phyloP scores from a whole-genome alignment of 2,888 invertebrate genomes.

The Caenorhabditis afra region DNA sequence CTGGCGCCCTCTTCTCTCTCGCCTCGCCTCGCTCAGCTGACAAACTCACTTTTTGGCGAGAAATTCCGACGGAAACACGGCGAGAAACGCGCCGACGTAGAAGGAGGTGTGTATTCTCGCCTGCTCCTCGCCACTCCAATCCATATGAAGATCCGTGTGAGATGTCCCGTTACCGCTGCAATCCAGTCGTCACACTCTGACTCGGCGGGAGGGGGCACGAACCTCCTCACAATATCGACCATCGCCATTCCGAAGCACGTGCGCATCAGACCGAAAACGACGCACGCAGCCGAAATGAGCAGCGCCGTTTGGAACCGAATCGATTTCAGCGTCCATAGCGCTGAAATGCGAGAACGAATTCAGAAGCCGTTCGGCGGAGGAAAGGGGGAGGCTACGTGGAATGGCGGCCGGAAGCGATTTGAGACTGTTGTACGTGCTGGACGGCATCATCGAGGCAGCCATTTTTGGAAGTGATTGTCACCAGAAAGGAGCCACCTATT shows the following conservation, averaged over 20 bases:
- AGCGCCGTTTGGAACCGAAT: slow-evolving; percentile 73
- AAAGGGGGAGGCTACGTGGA: no score
- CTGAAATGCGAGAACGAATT: slow-evolving; percentile 58
- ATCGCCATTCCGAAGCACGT: slow-evolving; percentile 75
- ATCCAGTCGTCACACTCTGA: no score
- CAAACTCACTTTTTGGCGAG: slow-evolving; percentile 62
- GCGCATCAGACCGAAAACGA: slow-evolving; percentile 69
- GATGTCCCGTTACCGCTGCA: slow-evolving; percentile 34
- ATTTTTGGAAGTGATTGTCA: slow-evolving; percentile 8
- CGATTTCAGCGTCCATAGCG: slow-evolving; percentile 72
- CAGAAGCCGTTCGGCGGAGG: background rate
- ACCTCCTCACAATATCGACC: slow-evolving; percentile 69
- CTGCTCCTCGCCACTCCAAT: slow-evolving; percentile 72
- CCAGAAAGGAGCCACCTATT: slow-evolving; percentile 1
- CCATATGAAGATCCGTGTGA: slow-evolving; percentile 55
- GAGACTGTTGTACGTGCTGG: slow-evolving; percentile 37
- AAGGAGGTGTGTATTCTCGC: slow-evolving; percentile 75
- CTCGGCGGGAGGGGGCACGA: background rate
- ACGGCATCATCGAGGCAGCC: slow-evolving; percentile 41
- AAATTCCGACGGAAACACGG: slow-evolving; percentile 73
- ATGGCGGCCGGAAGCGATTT: slow-evolving; percentile 31
- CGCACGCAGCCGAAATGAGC: slow-evolving; percentile 67
- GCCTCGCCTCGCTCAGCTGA: slow-evolving; percentile 26
- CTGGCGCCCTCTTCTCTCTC: background rate
- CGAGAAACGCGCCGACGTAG: slow-evolving; percentile 73